Evolutionary conservation across 2,797 vertebrate species (phyloP).

Genomic region (Coracias cyanogaster): DNA sequence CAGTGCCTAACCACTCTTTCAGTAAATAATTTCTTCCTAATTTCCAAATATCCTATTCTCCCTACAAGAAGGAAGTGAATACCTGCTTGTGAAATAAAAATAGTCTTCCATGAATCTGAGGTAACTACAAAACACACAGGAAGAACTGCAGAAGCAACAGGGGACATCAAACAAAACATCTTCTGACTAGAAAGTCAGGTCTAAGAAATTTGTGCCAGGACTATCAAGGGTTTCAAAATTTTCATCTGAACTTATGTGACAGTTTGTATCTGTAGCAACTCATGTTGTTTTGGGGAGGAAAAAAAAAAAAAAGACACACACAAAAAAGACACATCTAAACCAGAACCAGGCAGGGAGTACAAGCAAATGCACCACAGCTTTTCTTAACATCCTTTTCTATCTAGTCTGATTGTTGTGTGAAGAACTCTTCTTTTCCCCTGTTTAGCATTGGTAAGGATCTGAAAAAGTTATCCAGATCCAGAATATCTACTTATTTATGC

Average conservation of each 20-base stretch:
- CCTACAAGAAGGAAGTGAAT: not conserved
- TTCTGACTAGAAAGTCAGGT: not conserved
- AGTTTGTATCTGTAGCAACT: not conserved
- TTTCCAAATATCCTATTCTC: not conserved
- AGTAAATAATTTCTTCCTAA: not conserved
- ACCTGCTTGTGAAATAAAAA: not conserved
- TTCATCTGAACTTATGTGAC: not conserved
- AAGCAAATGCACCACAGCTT: not conserved
- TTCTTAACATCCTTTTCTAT: not conserved
- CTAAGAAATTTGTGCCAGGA: not conserved
- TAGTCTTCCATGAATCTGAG: not conserved
- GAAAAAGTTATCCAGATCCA: not conserved
- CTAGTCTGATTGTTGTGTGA: not conserved
- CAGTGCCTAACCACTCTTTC: not conserved
- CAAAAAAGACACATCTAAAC: not conserved
- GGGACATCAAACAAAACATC: not conserved
- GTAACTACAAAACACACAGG: not conserved
- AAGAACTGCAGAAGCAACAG: not conserved
- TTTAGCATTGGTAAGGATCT: not conserved
- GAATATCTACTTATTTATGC: not conserved
- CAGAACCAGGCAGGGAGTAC: not conserved
- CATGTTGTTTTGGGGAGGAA: fast-evolving
- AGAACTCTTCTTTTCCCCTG: not conserved
- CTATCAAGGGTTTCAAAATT: not conserved
- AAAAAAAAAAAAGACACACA: no score